A percentile compares a stretch with the other conserved stretches of the same genome.
Evolutionary conservation across 1,140 invertebrate species (phyloP).

Genomic region (Idris sp.): DNA sequence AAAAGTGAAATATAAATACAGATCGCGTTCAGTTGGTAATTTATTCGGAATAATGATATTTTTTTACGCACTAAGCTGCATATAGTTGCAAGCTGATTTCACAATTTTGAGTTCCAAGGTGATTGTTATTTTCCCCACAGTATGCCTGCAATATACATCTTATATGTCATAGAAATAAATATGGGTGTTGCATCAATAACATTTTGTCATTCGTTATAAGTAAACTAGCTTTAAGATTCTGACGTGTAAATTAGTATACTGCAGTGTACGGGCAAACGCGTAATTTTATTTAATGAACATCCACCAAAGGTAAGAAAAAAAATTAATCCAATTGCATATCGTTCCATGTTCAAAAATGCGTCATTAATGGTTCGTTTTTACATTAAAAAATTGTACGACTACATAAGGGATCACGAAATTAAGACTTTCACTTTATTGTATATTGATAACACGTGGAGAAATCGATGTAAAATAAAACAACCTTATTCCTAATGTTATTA

Average conservation of each 20-base stretch:
- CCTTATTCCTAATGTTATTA: slow-evolving; percentile 47
- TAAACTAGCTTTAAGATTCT: slow-evolving; percentile 31
- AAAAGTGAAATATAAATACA: slow-evolving; percentile 56
- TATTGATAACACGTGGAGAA: slow-evolving; percentile 36
- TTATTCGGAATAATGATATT: slow-evolving; percentile 48
- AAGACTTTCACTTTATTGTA: slow-evolving; percentile 59
- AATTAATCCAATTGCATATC: slow-evolving; percentile 7
- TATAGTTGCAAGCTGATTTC: slow-evolving; percentile 31
- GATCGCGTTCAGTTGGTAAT: slow-evolving; percentile 38
- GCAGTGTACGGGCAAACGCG: slow-evolving; percentile 12
- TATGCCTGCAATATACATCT: slow-evolving; percentile 43
- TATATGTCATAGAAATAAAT: slow-evolving; percentile 51
- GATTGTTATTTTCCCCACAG: slow-evolving; percentile 42
- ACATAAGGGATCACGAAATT: slow-evolving; percentile 40
- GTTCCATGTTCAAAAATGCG: slow-evolving; percentile 29
- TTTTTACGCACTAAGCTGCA: slow-evolving; percentile 12
- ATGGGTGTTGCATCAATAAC: slow-evolving; percentile 54
- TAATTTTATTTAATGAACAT: slow-evolving; percentile 58
- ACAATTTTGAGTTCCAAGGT: slow-evolving; percentile 58
- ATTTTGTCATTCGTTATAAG: slow-evolving; percentile 57
- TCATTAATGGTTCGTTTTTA: slow-evolving; percentile 26
- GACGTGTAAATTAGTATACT: slow-evolving; percentile 53
- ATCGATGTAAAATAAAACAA: slow-evolving; percentile 50
- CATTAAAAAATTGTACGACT: slow-evolving; percentile 8
- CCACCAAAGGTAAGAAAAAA: slow-evolving; percentile 16